These are phyloP conservation scores for Phyllopteryx taeniolatus DNA, from an alignment of 2,113 vertebrate species.

Conservation along the genomic window DNA sequence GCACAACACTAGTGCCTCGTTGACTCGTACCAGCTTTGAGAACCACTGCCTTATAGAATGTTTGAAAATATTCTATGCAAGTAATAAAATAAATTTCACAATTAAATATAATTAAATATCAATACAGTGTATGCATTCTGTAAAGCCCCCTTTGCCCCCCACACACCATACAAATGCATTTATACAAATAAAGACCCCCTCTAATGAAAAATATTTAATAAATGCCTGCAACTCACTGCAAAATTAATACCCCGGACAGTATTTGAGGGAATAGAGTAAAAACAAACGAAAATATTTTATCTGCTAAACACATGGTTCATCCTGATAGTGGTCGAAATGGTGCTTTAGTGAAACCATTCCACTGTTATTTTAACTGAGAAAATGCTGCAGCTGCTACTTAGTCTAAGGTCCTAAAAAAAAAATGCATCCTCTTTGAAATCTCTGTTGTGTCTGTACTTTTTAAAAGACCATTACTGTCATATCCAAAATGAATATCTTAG, in stretches of 20 bases:
- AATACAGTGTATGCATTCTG: no score
- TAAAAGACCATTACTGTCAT: not conserved
- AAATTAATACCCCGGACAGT: not conserved
- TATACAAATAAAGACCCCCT: no score
- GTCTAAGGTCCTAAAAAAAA: not conserved
- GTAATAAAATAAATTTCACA: no score
- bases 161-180: no score
- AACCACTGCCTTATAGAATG: no score
- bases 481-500: not conserved
- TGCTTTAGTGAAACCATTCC: not conserved
- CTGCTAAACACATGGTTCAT: not conserved
- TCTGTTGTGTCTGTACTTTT: not conserved
- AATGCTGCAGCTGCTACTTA: not conserved
- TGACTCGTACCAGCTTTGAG: no score
- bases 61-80: no score
- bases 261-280: not conserved
- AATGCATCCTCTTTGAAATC: not conserved
- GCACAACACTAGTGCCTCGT: no score
- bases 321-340: not conserved
- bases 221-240: not conserved
- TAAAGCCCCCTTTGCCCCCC: no score
- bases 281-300: not conserved
- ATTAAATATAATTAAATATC: no score
- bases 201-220: not conserved
- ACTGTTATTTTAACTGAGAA: not conserved